Evolutionary conservation across 2,888 invertebrate genomes (phyloP), one percentile per base, ranked within the genome.

Genomic region (Diplolepis rosae): DNA sequence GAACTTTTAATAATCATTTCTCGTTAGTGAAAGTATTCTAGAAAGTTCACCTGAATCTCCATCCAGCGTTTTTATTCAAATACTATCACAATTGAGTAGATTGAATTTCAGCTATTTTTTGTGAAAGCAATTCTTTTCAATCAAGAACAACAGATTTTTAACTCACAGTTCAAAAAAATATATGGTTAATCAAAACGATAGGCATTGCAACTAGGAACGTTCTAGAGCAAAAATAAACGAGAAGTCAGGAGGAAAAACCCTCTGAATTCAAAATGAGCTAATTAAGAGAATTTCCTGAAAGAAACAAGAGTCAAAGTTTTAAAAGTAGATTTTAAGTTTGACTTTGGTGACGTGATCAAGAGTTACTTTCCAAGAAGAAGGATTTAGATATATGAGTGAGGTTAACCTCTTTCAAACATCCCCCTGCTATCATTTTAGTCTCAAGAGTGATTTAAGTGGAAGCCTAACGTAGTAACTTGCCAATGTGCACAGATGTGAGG

Each of bases 401-500:
- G 56, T 61, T 61, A 61, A 24, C 35, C 35, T 61, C 35, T 35
- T 39, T 6, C 56, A 22, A 48, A 66, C 50, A 69, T 72, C 72
- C 68, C 71, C 75, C 66, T 65, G 35, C 69, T 70, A 73, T 70
- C 74, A 73, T 76, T 69, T 48, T 73, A 78, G 74, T 79, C 70
- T 67, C 72, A 52, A 70, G 81, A 87, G 87, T 87, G 87, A 86
- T 87, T 87, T 85, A 86, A 87, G 87, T 82, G 77, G 79, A 77
- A 80, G 80, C 78, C 83, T 83, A 85, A 85, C 84, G 80, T 82
- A 85, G 83, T 83, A 87, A 87, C 84, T 87, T 87, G 80, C 83
- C 80, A 78, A 80, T 78, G 80, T 69, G 83, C 88, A 84, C 88
- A 88, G 88, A 88, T 88, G 88, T 85, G 87, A 84, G 85, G 87